Percentiles rank a stretch among this genome's conserved stretches.
Conservation (phyloP, 2,113 vertebrate species). For the Cyprinodon variegatus region DNA sequence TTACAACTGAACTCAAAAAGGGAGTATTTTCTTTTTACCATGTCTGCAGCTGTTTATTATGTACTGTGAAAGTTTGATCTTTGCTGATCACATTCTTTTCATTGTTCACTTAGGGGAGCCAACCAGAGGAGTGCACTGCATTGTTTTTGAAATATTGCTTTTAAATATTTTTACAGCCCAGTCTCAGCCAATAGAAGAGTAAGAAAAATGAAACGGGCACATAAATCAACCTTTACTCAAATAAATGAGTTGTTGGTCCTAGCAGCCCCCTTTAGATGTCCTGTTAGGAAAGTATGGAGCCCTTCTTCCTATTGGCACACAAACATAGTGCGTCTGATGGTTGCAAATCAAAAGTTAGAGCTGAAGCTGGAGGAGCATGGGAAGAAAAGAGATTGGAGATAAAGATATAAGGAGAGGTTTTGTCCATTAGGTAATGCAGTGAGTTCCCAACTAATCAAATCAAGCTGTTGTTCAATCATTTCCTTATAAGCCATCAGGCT, state of each 20-base stretch:
- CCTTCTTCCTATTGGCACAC: neutral
- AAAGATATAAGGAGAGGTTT: constrained; percentile 34
- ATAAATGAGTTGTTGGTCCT: constrained; percentile 52
- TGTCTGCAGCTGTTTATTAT: neutral
- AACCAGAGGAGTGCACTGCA: neutral
- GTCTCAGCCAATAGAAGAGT: constrained; percentile 11
- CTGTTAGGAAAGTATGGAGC: neutral
- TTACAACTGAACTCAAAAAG: neutral
- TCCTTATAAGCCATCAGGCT: neutral
- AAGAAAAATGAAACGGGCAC: constrained; percentile 26
- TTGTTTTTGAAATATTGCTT: neutral
- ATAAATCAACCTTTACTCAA: constrained; percentile 62
- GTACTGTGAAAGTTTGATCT: neutral
- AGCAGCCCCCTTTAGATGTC: constrained; percentile 7
- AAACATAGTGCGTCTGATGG: neutral
- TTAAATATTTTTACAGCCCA: constrained; percentile 22
- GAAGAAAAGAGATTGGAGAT: constrained; percentile 21
- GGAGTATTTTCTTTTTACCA: neutral
- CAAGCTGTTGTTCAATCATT: constrained; percentile 41
- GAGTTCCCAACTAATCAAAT: constrained; percentile 50
- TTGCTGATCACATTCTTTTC: neutral
- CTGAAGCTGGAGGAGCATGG: constrained; percentile 24
- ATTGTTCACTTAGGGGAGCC: neutral
- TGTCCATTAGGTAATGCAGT: constrained; percentile 62
- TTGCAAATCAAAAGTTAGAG: constrained; percentile 51